A percentile compares a stretch with the other conserved stretches of the same genome.
Conservation (phyloP, 2,113 vertebrate genomes). For the Plestiodon gilberti region DNA sequence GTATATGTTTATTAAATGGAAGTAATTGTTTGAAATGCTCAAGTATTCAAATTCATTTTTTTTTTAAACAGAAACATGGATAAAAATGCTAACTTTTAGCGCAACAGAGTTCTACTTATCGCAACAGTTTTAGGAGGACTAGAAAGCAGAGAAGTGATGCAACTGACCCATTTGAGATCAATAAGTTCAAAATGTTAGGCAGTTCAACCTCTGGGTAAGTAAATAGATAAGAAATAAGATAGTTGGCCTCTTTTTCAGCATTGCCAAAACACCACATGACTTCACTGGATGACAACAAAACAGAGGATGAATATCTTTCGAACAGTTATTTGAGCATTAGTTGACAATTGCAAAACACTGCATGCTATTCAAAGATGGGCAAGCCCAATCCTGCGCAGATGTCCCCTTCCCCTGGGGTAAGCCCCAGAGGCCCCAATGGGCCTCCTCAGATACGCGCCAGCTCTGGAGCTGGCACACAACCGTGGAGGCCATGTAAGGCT, state of each 20-base stretch:
- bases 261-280: not conserved
- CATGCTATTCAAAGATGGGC: no score
- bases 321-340: not conserved
- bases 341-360: not conserved
- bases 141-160: not conserved
- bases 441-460: no score
- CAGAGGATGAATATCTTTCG: not conserved
- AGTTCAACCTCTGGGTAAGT: slow-evolving; percentile 1
- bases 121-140: not conserved
- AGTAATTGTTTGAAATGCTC: not conserved
- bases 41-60: not conserved
- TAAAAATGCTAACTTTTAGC: not conserved
- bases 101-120: not conserved
- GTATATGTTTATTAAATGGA: not conserved
- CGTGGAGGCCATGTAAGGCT: no score
- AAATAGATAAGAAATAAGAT: not conserved
- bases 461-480: no score
- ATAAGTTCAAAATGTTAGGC: not conserved
- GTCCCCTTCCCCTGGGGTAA: no score
- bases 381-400: no score
- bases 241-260: fast-evolving
- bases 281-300: not conserved
- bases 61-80: not conserved
- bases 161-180: not conserved
- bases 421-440: no score